Evolutionary conservation across 2,888 invertebrate genomes (phyloP), one percentile per base, ranked within the genome.

Genomic region (Saturnia pavonia): DNA sequence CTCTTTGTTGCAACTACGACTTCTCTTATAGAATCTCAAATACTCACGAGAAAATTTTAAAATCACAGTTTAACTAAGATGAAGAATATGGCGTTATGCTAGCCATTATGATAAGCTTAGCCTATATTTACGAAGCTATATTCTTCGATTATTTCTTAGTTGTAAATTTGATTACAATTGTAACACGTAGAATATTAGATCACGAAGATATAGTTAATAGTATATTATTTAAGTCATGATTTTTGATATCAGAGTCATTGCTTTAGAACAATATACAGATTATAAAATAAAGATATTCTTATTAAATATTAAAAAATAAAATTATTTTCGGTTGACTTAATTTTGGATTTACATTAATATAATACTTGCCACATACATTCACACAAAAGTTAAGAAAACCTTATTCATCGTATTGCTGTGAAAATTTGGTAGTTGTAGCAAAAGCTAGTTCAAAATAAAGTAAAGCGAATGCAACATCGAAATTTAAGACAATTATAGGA

Each of bases 1-100:
- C 78, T 87, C 87, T 88, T 87, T 87, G 88, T 90, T 85, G 81
- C 81, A 76, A 79, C 78, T 79, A 80, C 79, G 81, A 80, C 79
- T 79, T 83, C 82, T 83, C 84, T 78, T 77, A 82, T 19, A n/a
- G 80, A 85, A 84, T 81, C 83, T 79, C 78, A 81, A 84, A 84
- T 85, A 87, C 83, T 76, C 79, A 78, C 77, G 74, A 75, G 76
- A 77, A 75, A 74, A 63, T 70, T 78, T 80, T 51, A 42, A 42
- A 54, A 67, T 54, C n/a, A 25, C 19, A 51, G 51, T 25, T 51
- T 16, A n/a, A 19, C 3, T n/a, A 40, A 40, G n/a, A 11, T 40
- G n/a, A 9, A 16, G 12, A 40, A 40, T 19, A 40, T 11, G 6
- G 22, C 22, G 2, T 54, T 11, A 9, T 19, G 19, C 19, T 22